These are phyloP conservation scores for Montipora sp. DNA, from an alignment of 64 coral and sea anemone species.

Conservation along the genomic window DNA sequence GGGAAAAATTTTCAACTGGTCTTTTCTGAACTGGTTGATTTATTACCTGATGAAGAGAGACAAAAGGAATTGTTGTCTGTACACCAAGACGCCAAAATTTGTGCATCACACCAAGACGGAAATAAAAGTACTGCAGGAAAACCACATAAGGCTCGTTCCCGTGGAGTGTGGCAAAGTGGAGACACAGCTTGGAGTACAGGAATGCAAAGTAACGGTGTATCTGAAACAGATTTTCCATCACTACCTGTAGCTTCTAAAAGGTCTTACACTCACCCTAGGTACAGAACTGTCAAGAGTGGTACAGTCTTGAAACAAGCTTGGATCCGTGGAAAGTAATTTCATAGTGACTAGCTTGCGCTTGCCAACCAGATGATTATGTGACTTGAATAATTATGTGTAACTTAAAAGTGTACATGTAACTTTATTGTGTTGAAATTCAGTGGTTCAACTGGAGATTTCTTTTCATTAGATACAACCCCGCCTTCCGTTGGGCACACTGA, in stretches of 20 bases:
- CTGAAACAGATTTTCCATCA: slow-evolving; percentile 79
- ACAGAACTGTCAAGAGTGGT: slow-evolving; percentile 59
- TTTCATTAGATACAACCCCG: too few species aligned
- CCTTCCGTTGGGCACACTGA: too few species aligned
- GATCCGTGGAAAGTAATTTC: slow-evolving; percentile 81
- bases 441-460: too few species aligned
- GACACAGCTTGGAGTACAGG: neutral
- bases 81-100: slow-evolving; percentile 84
- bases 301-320: slow-evolving; percentile 77
- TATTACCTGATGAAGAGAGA: slow-evolving; percentile 87
- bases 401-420: too few species aligned
- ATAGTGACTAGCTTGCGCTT: neutral
- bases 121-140: slow-evolving; percentile 19
- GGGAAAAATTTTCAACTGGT: slow-evolving; percentile 68
- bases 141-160: neutral
- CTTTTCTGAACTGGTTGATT: slow-evolving; percentile 86
- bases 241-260: slow-evolving; percentile 52
- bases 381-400: too few species aligned
- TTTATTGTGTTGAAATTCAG: too few species aligned
- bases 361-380: too few species aligned
- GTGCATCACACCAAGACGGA: slow-evolving; percentile 44
- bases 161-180: slow-evolving; percentile 35
- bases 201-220: slow-evolving; percentile 3
- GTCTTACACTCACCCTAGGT: slow-evolving; percentile 29
- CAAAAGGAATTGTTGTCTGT: slow-evolving; percentile 72